Base-by-base conservation (phyloP, 1,140 invertebrate species). In the Dysdera silvatica region DNA sequence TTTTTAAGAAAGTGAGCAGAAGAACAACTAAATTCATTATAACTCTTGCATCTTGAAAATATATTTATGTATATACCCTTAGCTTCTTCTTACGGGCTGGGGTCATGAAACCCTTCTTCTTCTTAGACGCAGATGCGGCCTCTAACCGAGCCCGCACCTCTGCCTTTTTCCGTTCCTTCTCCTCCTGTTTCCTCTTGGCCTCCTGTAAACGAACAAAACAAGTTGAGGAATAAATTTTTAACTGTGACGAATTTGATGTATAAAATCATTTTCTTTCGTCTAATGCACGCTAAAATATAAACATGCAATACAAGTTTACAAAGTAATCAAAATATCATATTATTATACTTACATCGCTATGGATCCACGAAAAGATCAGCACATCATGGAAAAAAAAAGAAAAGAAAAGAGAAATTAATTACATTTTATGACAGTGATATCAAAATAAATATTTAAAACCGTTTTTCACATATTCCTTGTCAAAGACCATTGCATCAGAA, bases 1-100 rank as follows among this genome's bases (percentile, higher is more conserved):
- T 65, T 20, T 31, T 52, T 14, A 65, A 10, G 32, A 20, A 31
- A 18, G 18, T 52, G 7, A 18, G 7, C 16, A 5, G n/a, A 2
- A 14, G 12, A 54, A 20, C 33, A 29, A 23, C 16, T 29, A 49
- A 61, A 6, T 4, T 49, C 6, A 12, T 8, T 51, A 12, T 64
- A 12, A 35, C 26, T 35, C 32, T n/a, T n/a, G 14, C 26, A 31
- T 47, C 28, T 7, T 16, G 16, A 20, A 6, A 51, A 23, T 43
- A 26, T 1, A 33, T 43, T 10, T 28, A n/a, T 28, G 33, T 31
- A 84, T 86, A 82, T 77, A 92, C 90, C 83, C 92, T 87, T 75
- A 95, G 88, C 79, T 95, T 95, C 89, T 95, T 95, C 87, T 95
- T 95, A 78, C 92, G 91, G 80, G 95, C 91, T 69, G 92, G 92